phyloP scores from a whole-genome alignment of 2,888 invertebrate species.

The Creontiades dilutus region DNA sequence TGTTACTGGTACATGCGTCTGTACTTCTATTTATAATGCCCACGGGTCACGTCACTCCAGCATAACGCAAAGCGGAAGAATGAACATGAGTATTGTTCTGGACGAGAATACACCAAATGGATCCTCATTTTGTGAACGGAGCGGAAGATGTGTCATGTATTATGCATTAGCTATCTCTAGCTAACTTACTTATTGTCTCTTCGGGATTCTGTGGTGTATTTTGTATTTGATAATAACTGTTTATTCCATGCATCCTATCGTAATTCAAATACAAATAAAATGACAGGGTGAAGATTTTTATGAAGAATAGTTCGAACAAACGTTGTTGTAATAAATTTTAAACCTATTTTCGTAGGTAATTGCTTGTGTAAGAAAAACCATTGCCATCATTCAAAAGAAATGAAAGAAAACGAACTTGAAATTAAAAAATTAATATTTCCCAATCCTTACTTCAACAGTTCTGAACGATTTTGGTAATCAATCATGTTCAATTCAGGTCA shows the following conservation, averaged over 20 bases:
- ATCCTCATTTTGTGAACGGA: background rate
- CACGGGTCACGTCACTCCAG: background rate
- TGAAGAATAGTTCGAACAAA: too few species aligned
- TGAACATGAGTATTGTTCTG: background rate
- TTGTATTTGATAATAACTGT: conserved; percentile 11
- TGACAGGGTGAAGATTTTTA: background rate
- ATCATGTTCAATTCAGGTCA: too few species aligned
- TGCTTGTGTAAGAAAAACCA: too few species aligned
- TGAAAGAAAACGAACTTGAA: too few species aligned
- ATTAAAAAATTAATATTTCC: too few species aligned
- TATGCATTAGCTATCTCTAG: background rate
- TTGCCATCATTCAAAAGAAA: too few species aligned
- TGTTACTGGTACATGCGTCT: too few species aligned
- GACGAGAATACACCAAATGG: background rate
- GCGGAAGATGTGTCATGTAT: background rate
- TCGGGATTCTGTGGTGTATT: background rate
- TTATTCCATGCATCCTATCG: background rate
- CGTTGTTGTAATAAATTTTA: too few species aligned
- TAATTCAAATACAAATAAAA: background rate
- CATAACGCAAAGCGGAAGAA: background rate
- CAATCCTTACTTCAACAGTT: too few species aligned
- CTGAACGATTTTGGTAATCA: too few species aligned
- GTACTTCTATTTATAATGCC: background rate
- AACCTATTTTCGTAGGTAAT: too few species aligned
- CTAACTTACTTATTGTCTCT: background rate